Evolutionary conservation across 2,888 invertebrate genomes (phyloP).

Genomic region (Drosophila anomelani): DNA sequence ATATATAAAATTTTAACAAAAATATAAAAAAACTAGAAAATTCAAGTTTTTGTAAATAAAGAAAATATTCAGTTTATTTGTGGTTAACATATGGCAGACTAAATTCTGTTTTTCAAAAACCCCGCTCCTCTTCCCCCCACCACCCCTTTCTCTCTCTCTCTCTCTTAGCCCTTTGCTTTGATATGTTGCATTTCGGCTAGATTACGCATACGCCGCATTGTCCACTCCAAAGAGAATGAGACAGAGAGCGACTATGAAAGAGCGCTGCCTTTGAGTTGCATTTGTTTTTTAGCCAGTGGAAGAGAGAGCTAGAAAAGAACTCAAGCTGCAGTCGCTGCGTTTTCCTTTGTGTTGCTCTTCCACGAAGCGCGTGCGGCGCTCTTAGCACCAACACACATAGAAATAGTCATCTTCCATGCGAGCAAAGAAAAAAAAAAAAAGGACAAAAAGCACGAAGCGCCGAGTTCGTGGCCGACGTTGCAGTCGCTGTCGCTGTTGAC

Average conservation of each 20-base stretch:
- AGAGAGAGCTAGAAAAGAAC: conserved; percentile 31
- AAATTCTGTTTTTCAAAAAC: not conserved
- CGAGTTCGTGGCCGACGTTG: conserved; percentile 25
- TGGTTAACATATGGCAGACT: conserved; percentile 40
- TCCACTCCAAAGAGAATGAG: conserved; percentile 33
- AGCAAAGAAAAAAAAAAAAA: conserved; percentile 13
- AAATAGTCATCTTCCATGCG: conserved; percentile 26
- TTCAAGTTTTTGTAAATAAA: not conserved
- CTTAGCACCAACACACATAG: conserved; percentile 56
- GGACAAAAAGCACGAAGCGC: conserved; percentile 21
- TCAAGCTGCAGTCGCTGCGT: conserved; percentile 57
- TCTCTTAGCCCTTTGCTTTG: not conserved
- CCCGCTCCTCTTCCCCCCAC: too few relatives aligned
- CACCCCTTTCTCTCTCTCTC: too few relatives aligned
- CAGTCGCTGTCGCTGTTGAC: conserved; percentile 25
- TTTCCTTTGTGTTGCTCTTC: conserved; percentile 52
- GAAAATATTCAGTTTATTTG: not conserved
- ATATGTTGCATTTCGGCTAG: conserved; percentile 26
- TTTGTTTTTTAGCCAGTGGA: conserved; percentile 1
- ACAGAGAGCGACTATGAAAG: conserved; percentile 10
- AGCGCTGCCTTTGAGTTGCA: conserved; percentile 11
- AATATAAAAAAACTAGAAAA: not conserved
- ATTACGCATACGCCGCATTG: conserved; percentile 77
- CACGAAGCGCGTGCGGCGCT: conserved; percentile 73
- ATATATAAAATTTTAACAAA: not conserved